phyloP scores from a whole-genome alignment of 1,140 invertebrate genomes.

The Neomicropteryx cornuta region DNA sequence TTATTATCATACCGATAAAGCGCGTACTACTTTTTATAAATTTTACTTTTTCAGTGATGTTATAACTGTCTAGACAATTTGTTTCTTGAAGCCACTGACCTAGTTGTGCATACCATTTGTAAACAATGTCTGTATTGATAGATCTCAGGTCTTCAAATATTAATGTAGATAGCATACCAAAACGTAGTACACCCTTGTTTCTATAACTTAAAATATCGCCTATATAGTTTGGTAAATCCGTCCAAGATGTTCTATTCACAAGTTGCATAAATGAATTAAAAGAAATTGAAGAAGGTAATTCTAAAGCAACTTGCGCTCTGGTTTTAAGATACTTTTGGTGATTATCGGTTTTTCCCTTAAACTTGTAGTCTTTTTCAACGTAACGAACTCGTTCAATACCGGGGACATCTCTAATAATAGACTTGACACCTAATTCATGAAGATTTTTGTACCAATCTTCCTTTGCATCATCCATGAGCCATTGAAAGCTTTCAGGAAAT shows the following conservation, averaged over 20 bases:
- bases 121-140: no score
- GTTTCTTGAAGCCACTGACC: no score
- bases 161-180: no score
- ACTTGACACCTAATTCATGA: slow-evolving; percentile 36
- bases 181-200: slow-evolving; percentile 26
- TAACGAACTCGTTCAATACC: slow-evolving; percentile 27
- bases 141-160: no score
- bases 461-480: slow-evolving; percentile 36
- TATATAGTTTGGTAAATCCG: slow-evolving; percentile 39
- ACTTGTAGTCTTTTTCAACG: slow-evolving; percentile 41
- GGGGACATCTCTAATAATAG: slow-evolving; percentile 33
- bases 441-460: slow-evolving; percentile 35
- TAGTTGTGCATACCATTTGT: no score
- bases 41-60: no score
- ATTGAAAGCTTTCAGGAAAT: slow-evolving; percentile 28
- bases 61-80: no score
- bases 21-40: no score
- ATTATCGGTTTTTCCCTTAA: slow-evolving; percentile 44
- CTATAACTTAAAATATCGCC: slow-evolving; percentile 43
- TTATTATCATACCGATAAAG: slow-evolving; percentile 37
- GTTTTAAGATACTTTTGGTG: slow-evolving; percentile 44
- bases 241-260: slow-evolving; percentile 42
- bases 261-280: slow-evolving; percentile 50
- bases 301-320: slow-evolving; percentile 40
- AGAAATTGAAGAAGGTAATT: slow-evolving; percentile 39